Percentiles rank a stretch among this genome's conserved stretches.
These are phyloP conservation scores for Onthophagus sagittarius DNA, from an alignment of 2,888 invertebrate genomes.

Conservation along the genomic window DNA sequence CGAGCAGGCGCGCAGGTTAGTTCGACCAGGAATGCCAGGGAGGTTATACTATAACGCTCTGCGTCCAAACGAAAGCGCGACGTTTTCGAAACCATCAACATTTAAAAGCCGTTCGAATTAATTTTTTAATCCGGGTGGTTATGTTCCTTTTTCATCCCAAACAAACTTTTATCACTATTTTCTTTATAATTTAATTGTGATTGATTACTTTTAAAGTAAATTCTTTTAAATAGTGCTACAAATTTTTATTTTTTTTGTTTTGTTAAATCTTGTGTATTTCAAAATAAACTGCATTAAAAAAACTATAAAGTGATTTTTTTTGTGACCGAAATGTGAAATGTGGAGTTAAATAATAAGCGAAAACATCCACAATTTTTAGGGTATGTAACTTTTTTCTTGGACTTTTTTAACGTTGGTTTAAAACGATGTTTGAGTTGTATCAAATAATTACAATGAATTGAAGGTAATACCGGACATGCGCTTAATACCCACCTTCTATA, in stretches of 20 bases:
- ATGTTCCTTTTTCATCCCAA: not conserved
- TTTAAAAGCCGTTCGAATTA: not conserved
- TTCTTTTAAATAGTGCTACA: no score
- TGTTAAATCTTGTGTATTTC: no score
- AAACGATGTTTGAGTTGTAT: no score
- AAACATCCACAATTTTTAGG: no score
- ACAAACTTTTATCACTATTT: not conserved
- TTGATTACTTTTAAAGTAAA: not conserved
- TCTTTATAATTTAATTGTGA: not conserved
- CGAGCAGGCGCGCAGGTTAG: conserved; percentile 34
- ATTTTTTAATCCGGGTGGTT: not conserved
- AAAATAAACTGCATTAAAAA: not conserved
- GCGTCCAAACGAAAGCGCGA: conserved; percentile 14
- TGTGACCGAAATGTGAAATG: not conserved
- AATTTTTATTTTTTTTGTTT: no score
- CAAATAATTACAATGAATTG: not conserved
- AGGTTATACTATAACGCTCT: conserved; percentile 22
- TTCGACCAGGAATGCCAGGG: conserved; percentile 27
- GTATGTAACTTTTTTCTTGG: no score
- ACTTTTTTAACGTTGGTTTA: no score
- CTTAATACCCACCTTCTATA: not conserved
- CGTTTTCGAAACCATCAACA: not conserved
- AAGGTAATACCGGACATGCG: not conserved
- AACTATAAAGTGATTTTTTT: not conserved
- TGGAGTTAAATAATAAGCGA: no score